Conservation (phyloP, 1,140 invertebrate genomes). For the Pseudomyrmex concolor region DNA sequence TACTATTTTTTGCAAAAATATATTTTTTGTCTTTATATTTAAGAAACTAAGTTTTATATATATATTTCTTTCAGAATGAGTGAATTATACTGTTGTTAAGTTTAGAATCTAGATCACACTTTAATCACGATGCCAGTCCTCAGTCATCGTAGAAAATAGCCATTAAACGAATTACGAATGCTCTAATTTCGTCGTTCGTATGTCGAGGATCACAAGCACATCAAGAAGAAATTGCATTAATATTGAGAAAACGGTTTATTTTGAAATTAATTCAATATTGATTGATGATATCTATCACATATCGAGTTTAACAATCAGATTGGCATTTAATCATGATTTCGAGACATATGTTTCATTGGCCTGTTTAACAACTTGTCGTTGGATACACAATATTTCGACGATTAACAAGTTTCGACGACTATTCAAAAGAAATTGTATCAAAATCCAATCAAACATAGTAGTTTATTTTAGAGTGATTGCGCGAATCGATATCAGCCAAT, state of each 20-base stretch:
- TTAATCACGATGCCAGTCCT: conserved; percentile 8
- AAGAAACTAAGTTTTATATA: not conserved
- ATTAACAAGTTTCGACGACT: not conserved
- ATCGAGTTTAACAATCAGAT: not conserved
- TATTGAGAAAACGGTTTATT: conserved; percentile 8
- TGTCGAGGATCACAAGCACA: not conserved
- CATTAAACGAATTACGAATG: conserved; percentile 23
- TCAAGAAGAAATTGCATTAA: conserved; percentile 8
- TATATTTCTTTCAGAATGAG: not conserved
- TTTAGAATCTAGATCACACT: conserved; percentile 28
- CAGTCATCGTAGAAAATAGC: conserved; percentile 42
- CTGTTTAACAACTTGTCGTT: conserved; percentile 2
- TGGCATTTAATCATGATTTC: not conserved
- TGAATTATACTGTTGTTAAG: conserved; percentile 8
- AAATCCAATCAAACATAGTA: not conserved
- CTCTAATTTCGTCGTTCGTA: conserved; percentile 7
- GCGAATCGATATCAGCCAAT: not conserved
- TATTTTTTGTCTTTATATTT: not conserved
- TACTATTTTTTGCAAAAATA: conserved; percentile 20
- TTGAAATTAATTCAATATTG: not conserved
- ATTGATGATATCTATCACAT: not conserved
- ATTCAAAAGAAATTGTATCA: conserved; percentile 3
- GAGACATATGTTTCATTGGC: not conserved
- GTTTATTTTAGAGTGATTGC: not conserved
- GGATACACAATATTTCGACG: not conserved